Evolutionary conservation across 2,888 invertebrate species (phyloP).

Genomic region (Hemithea aestivaria): DNA sequence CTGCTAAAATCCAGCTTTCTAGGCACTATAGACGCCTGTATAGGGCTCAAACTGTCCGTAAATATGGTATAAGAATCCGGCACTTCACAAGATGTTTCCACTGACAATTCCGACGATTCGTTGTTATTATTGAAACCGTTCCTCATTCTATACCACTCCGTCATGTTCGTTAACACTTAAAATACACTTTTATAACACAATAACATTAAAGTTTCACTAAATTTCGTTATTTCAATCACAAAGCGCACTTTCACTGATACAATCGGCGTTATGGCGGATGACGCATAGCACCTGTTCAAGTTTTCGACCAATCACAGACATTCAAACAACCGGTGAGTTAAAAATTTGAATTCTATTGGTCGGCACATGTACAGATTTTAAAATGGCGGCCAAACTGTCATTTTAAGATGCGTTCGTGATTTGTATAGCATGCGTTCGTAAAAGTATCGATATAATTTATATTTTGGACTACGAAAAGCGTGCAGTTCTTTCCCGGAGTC

Average conservation of each 20-base stretch:
- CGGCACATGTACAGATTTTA: slow-evolving; percentile 44
- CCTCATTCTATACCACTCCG: slow-evolving; percentile 71
- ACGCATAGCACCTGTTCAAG: slow-evolving; percentile 74
- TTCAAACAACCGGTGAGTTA: slow-evolving; percentile 61
- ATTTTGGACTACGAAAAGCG: too few relatives aligned
- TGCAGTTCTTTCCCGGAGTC: too few relatives aligned
- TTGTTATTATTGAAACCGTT: slow-evolving; percentile 53
- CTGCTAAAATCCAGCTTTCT: slow-evolving; percentile 80
- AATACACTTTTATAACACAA: slow-evolving; percentile 48
- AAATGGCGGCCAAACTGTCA: slow-evolving; percentile 30
- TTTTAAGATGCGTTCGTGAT: slow-evolving; percentile 36
- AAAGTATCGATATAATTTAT: too few relatives aligned
- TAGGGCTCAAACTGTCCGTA: slow-evolving; percentile 80
- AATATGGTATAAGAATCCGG: slow-evolving; percentile 80
- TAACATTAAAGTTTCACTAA: slow-evolving; percentile 47
- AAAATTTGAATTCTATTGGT: slow-evolving; percentile 57
- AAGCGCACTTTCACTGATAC: slow-evolving; percentile 66
- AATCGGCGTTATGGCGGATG: slow-evolving; percentile 73
- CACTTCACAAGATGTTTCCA: slow-evolving; percentile 82
- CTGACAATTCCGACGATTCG: slow-evolving; percentile 77
- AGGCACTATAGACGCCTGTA: slow-evolving; percentile 74
- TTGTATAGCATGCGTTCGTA: too few relatives aligned
- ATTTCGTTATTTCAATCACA: slow-evolving; percentile 46
- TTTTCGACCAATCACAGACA: slow-evolving; percentile 51
- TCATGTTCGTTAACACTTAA: slow-evolving; percentile 59